phyloP scores from a whole-genome alignment of 2,797 vertebrate species.

The Pipistrellus pygmaeus region DNA sequence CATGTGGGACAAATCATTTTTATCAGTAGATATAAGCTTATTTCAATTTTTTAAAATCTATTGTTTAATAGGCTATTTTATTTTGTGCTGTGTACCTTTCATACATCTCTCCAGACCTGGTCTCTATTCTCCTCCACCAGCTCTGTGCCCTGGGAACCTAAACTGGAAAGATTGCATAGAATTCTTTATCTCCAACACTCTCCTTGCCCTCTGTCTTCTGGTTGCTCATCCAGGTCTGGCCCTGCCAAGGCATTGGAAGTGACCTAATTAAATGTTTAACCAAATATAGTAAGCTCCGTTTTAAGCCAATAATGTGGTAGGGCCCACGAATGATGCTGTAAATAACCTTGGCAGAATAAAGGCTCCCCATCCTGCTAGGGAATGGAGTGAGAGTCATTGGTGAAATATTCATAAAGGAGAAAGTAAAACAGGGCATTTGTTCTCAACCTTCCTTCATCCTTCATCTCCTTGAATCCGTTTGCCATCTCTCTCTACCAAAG shows the following conservation, averaged over 20 bases:
- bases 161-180: no score
- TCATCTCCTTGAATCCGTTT: neutral
- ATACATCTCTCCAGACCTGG: neutral
- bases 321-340: no score
- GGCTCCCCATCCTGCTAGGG: neutral
- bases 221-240: neutral
- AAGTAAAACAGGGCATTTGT: neutral
- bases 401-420: neutral
- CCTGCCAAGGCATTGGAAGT: no score
- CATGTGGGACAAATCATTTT: neutral
- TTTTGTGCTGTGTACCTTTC: neutral
- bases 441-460: neutral
- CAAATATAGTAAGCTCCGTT: no score
- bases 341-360: no score
- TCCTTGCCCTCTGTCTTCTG: neutral
- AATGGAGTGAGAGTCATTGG: neutral
- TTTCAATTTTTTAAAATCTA: neutral
- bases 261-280: no score
- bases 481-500: neutral
- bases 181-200: accelerated
- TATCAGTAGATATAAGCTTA: neutral
- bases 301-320: no score
- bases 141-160: neutral
- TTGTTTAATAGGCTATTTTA: neutral
- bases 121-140: neutral